Evolutionary conservation across 2,888 invertebrate genomes (phyloP).

Genomic region (Nebria brevicollis): DNA sequence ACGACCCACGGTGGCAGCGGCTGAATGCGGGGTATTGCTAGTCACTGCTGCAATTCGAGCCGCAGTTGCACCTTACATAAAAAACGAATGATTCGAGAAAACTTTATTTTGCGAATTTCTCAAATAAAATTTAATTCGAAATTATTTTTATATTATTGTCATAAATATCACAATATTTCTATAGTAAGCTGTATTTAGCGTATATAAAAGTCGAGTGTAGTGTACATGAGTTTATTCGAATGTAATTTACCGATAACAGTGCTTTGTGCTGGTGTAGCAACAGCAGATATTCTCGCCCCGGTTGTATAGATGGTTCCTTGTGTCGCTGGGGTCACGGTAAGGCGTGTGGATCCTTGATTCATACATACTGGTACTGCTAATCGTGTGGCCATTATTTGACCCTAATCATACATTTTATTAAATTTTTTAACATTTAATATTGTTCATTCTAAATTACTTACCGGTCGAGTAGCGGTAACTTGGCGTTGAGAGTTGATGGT

Average conservation of each 20-base stretch:
- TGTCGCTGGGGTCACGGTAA: conserved; percentile 56
- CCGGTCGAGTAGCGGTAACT: conserved; percentile 51
- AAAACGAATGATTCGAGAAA: background rate
- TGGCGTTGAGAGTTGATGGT: conserved; percentile 54
- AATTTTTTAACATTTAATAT: background rate
- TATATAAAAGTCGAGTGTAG: too few relatives aligned
- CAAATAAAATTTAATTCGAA: too few relatives aligned
- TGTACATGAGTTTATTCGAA: too few relatives aligned
- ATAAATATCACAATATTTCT: too few relatives aligned
- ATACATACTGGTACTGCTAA: conserved; percentile 58
- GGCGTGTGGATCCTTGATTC: conserved; percentile 52
- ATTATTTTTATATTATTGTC: too few relatives aligned
- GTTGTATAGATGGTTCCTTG: conserved; percentile 59
- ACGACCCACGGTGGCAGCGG: conserved; percentile 18
- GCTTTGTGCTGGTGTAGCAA: conserved; percentile 54
- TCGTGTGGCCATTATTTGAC: conserved; percentile 58
- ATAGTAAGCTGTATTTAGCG: too few relatives aligned
- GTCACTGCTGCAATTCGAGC: conserved; percentile 28
- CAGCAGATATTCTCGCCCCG: conserved; percentile 57
- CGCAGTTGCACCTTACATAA: conserved; percentile 7
- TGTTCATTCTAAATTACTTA: conserved; percentile 42
- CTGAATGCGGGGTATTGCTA: background rate
- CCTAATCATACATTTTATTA: conserved; percentile 49
- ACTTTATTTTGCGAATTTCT: too few relatives aligned
- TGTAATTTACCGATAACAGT: conserved; percentile 51